Percentiles rank a stretch among this genome's conserved stretches.
Evolutionary conservation across 2,113 vertebrate species (phyloP).

Genomic region (Daboia siamensis): DNA sequence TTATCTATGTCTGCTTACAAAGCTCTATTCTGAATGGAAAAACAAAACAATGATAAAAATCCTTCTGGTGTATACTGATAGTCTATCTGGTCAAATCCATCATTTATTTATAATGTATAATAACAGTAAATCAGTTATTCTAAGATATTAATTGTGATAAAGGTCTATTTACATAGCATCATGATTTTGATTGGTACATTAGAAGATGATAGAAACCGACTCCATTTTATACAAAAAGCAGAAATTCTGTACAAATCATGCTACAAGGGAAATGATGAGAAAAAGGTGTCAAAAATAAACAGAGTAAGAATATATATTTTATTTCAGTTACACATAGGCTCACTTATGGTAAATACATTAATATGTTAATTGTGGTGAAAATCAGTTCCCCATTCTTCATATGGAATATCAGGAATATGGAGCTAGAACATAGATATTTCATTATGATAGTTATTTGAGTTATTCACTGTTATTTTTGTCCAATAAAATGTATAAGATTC

Average conservation of each 20-base stretch:
- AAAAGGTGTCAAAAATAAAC: background rate
- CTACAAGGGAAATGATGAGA: background rate
- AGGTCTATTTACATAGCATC: background rate
- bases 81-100: background rate
- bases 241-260: background rate
- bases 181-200: background rate
- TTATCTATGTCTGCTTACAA: constrained; percentile 25
- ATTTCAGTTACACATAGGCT: background rate
- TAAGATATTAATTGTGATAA: background rate
- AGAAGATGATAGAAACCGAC: too few species aligned
- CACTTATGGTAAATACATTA: background rate
- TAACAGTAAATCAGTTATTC: background rate
- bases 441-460: background rate
- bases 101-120: background rate
- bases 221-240: background rate
- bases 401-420: background rate
- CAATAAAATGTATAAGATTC: background rate
- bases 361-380: background rate
- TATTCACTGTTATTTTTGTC: background rate
- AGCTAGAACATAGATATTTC: background rate
- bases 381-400: background rate
- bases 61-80: background rate
- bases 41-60: background rate
- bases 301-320: background rate
- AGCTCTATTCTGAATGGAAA: background rate